A percentile compares a stretch with the other conserved stretches of the same genome.
phyloP scores from a whole-genome alignment of 92 coral and sea anemone genomes.

The Siderastrea siderea region DNA sequence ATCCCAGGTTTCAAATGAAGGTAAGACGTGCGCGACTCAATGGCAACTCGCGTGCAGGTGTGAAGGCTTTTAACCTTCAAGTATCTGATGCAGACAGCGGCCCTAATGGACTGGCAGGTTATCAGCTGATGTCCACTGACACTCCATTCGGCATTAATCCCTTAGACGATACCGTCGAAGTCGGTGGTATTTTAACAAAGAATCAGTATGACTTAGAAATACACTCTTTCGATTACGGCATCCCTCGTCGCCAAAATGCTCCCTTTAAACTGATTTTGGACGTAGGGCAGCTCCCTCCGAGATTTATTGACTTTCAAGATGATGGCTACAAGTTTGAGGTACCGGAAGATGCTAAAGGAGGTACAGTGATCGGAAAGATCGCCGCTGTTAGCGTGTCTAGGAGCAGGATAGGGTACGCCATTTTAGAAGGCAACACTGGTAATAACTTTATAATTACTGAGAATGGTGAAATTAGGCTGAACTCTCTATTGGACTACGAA shows the following conservation, averaged over 20 bases:
- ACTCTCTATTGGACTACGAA: constrained; percentile 79
- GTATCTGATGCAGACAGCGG: constrained; percentile 75
- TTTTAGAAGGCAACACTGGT: constrained; percentile 67
- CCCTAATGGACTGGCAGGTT: constrained; percentile 68
- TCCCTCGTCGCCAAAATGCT: constrained; percentile 78
- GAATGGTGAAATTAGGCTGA: constrained; percentile 79
- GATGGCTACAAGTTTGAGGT: constrained; percentile 73
- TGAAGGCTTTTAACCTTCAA: constrained; percentile 46
- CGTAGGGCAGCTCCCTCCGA: constrained; percentile 82
- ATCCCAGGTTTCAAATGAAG: constrained; percentile 51
- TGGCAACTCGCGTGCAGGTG: constrained; percentile 75
- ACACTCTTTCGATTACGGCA: constrained; percentile 82
- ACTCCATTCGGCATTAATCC: constrained; percentile 80
- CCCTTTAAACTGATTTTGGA: constrained; percentile 53
- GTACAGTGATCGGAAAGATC: constrained; percentile 75
- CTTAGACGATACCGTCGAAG: constrained; percentile 60
- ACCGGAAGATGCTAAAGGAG: constrained; percentile 73
- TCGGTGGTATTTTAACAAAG: constrained; percentile 53
- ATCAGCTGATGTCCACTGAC: constrained; percentile 58
- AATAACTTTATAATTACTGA: constrained; percentile 66
- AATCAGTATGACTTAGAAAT: constrained; percentile 61
- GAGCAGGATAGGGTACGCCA: constrained; percentile 74
- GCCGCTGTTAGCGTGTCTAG: constrained; percentile 81
- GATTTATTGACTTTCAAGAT: constrained; percentile 63
- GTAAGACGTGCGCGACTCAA: constrained; percentile 57